Percentiles rank a stretch among this genome's conserved stretches.
phyloP scores from a whole-genome alignment of 2,797 vertebrate genomes.

The Sebastiscus tertius region DNA sequence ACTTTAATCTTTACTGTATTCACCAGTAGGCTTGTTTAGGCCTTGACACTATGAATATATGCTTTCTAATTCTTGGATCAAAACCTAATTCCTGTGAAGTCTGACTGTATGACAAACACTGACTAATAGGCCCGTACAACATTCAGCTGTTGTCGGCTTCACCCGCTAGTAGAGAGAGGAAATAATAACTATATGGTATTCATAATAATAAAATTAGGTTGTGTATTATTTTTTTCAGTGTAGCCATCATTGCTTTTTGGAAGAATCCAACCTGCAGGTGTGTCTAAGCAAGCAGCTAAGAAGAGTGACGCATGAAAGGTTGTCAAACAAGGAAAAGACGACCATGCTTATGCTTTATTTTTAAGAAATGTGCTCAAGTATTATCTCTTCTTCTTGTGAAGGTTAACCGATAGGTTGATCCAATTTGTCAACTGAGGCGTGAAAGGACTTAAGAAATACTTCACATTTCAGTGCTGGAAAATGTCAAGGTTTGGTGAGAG shows the following conservation, averaged over 20 bases:
- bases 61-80: background rate
- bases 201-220: background rate
- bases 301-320: slow-evolving; percentile 40
- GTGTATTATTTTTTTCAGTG: background rate
- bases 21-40: background rate
- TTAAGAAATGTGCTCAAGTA: slow-evolving; percentile 73
- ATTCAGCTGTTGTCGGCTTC: background rate
- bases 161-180: background rate
- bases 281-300: slow-evolving; percentile 36
- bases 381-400: slow-evolving; percentile 81
- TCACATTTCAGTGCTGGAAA: slow-evolving; percentile 76
- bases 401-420: slow-evolving; percentile 85
- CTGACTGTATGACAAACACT: background rate
- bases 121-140: background rate
- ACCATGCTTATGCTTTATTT: slow-evolving; percentile 69
- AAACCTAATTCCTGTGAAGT: background rate
- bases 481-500: slow-evolving; percentile 84
- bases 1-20: background rate
- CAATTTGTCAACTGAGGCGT: slow-evolving; percentile 81
- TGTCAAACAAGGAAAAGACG: slow-evolving; percentile 67
- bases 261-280: slow-evolving; percentile 31
- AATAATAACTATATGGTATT: background rate
- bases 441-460: slow-evolving; percentile 84
- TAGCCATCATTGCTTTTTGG: background rate
- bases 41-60: background rate